A percentile compares a stretch with the other conserved stretches of the same genome.
phyloP scores from a whole-genome alignment of 1,140 invertebrate species.

The Drosophila ironensis region DNA sequence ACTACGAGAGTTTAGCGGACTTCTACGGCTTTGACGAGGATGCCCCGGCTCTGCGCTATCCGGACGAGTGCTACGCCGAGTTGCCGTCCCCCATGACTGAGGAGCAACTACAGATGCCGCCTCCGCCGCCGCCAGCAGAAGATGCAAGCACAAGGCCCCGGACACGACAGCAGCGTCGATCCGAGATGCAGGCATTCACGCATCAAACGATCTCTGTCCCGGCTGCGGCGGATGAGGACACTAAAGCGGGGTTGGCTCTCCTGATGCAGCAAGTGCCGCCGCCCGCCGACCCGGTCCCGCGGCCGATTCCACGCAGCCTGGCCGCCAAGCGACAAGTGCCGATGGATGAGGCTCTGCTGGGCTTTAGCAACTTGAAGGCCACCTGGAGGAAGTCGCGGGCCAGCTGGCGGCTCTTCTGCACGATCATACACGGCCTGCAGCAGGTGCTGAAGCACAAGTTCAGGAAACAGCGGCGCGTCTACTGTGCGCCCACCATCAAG shows the following conservation, averaged over 20 bases:
- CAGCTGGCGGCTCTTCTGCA: slow-evolving; percentile 60
- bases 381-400: slow-evolving; percentile 43
- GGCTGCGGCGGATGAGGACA: slow-evolving; percentile 16
- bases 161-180: slow-evolving; percentile 49
- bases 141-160: slow-evolving; percentile 9
- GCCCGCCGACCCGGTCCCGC: slow-evolving; percentile 7
- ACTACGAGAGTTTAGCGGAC: slow-evolving; percentile 15
- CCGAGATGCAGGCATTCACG: slow-evolving; percentile 4
- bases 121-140: slow-evolving; percentile 5
- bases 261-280: slow-evolving; percentile 56
- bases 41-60: slow-evolving; percentile 12
- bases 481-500: slow-evolving; percentile 41
- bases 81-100: slow-evolving; percentile 7
- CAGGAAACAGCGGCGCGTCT: slow-evolving; percentile 51
- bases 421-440: slow-evolving; percentile 39
- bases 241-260: slow-evolving; percentile 32
- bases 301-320: background rate
- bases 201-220: background rate
- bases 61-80: slow-evolving; percentile 31
- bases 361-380: slow-evolving; percentile 23
- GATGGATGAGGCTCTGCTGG: slow-evolving; percentile 4
- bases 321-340: background rate
- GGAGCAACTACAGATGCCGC: background rate
- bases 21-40: slow-evolving; percentile 57
- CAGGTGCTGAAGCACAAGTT: slow-evolving; percentile 53